Percentiles rank a stretch among this genome's conserved stretches.
Conservation (phyloP, 2,113 vertebrate species). For the Theropithecus gelada region DNA sequence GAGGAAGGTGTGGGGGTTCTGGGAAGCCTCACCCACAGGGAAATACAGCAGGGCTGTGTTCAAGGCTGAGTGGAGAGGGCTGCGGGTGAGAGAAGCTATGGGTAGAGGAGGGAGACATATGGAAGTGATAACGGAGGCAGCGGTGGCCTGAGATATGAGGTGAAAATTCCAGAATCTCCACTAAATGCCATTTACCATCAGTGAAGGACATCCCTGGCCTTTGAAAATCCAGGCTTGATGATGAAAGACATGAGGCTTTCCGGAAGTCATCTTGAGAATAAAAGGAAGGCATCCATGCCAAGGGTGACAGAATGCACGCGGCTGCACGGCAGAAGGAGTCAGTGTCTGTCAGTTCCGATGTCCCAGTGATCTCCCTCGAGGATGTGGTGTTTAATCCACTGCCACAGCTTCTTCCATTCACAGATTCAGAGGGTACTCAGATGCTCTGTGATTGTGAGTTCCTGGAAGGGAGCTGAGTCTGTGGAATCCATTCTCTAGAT, state of each 20-base stretch:
- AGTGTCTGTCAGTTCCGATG: accelerated
- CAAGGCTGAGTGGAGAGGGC: neutral
- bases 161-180: neutral
- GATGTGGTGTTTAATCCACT: neutral
- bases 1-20: accelerated
- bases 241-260: neutral
- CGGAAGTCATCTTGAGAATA: neutral
- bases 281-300: accelerated
- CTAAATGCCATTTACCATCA: too few species aligned
- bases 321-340: accelerated
- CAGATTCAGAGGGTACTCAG: neutral
- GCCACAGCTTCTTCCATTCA: neutral
- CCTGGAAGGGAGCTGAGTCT: neutral
- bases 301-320: accelerated
- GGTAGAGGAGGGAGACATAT: accelerated
- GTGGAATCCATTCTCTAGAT: neutral
- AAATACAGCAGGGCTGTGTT: neutral
- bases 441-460: neutral
- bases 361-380: neutral
- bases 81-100: too few species aligned
- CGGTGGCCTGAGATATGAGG: neutral
- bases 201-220: too few species aligned
- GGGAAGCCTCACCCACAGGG: accelerated
- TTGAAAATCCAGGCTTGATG: neutral
- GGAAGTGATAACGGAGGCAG: neutral